Conservation (phyloP, 2,888 invertebrate species). For the Ctena decussata region DNA sequence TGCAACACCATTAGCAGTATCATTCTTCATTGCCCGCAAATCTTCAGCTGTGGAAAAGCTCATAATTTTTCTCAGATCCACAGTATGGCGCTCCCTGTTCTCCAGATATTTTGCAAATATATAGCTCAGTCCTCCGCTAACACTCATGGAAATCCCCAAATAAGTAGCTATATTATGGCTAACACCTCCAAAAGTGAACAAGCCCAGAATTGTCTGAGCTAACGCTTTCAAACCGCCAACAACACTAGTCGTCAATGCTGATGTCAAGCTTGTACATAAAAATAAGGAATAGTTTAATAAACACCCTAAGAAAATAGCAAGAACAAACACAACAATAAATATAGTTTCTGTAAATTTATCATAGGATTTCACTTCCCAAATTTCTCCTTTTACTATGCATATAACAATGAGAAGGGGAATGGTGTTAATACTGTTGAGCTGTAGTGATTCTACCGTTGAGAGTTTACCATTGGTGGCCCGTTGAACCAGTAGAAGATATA, state of each 20-base stretch:
- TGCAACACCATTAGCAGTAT: background rate
- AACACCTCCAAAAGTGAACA: constrained; percentile 87
- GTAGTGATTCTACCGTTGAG: constrained; percentile 85
- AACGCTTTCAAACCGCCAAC: constrained; percentile 87
- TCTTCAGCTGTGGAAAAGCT: constrained; percentile 74
- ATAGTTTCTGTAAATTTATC: constrained; percentile 52
- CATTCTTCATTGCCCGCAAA: constrained; percentile 48
- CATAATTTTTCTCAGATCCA: constrained; percentile 73
- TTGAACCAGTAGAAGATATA: constrained; percentile 87
- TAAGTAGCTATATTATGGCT: constrained; percentile 82
- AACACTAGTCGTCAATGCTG: constrained; percentile 87
- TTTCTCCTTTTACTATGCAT: constrained; percentile 79
- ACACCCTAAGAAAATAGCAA: constrained; percentile 84
- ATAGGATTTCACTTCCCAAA: constrained; percentile 60
- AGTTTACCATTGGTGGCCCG: constrained; percentile 82
- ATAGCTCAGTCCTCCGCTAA: constrained; percentile 86
- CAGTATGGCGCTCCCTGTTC: constrained; percentile 34
- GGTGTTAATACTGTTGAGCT: constrained; percentile 86
- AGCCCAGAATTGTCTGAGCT: constrained; percentile 86
- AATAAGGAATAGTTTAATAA: constrained; percentile 87
- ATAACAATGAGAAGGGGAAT: constrained; percentile 83
- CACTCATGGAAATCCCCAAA: constrained; percentile 86
- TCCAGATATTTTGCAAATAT: constrained; percentile 85
- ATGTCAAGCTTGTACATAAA: constrained; percentile 87
- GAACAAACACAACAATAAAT: constrained; percentile 83